Conservation (phyloP, 2,797 vertebrate genomes). For the Clarias platycephalus region DNA sequence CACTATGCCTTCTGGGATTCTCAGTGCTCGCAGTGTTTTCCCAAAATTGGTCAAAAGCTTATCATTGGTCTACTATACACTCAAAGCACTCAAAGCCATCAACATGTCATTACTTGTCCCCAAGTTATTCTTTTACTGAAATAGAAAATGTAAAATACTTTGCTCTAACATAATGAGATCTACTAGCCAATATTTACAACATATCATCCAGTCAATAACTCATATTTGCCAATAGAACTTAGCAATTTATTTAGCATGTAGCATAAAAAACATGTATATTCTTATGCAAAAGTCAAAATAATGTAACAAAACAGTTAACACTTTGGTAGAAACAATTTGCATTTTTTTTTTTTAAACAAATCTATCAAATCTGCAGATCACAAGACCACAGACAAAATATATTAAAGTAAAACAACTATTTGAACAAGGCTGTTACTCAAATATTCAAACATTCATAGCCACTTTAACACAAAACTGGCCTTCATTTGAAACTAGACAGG, state of each 20-base stretch:
- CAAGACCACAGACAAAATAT: slow-evolving; percentile 70
- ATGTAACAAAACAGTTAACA: slow-evolving; percentile 49
- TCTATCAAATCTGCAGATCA: slow-evolving; percentile 59
- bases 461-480: slow-evolving; percentile 61
- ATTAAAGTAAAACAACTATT: slow-evolving; percentile 74
- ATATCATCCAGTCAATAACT: slow-evolving; percentile 33
- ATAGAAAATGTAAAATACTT: slow-evolving; percentile 9
- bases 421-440: slow-evolving; percentile 70
- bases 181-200: slow-evolving; percentile 8
- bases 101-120: slow-evolving; percentile 3
- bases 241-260: slow-evolving; percentile 72
- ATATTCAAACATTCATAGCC: slow-evolving; percentile 48
- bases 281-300: slow-evolving; percentile 54
- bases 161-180: neutral
- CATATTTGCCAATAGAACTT: slow-evolving; percentile 62
- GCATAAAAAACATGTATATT: slow-evolving; percentile 66
- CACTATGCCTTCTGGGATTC: slow-evolving; percentile 50
- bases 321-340: slow-evolving; percentile 59
- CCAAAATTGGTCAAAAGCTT: slow-evolving; percentile 57
- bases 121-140: slow-evolving; percentile 16
- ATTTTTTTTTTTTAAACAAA: slow-evolving; percentile 45
- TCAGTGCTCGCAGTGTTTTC: slow-evolving; percentile 41
- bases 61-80: slow-evolving; percentile 25
- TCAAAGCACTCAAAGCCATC: neutral
- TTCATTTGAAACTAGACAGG: slow-evolving; percentile 79